Base-by-base conservation (phyloP, 1,140 invertebrate species). In the Brachionus rubens region DNA sequence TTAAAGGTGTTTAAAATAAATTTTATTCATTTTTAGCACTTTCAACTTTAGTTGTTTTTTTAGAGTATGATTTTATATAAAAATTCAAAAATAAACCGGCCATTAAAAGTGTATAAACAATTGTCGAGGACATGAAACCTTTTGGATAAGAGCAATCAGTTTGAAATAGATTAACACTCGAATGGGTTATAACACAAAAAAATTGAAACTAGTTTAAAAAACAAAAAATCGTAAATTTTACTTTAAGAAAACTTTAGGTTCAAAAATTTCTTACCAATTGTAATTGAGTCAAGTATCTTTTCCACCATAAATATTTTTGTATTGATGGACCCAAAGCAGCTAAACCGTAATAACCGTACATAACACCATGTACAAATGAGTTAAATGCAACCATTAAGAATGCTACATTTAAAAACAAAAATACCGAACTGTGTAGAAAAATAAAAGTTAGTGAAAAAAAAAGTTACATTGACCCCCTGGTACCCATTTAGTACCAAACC, bases 341-440 rank as follows among this genome's bases (percentile, higher is more conserved):
- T 87, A 85, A 76, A 89, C 84, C 81, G 80, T 93, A 93, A 81
- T 92, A 91, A 21, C 86, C 82, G 81, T 93, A 93, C 91, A 93
- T 92, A 2, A 91, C 83, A 12, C 89, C 85, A 80, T 92, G 91
- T 0, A 92, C 89, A 72, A 90, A 87, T 0, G 87, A 88, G 82
- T 92, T 92, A 43, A 79, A 76, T 77, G 80, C 78, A 77, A 79
- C 77, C 77, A 81, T 78, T 75, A 80, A 80, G 40, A 81, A 78
- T 81, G 65, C 47, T 70, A n/a, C 10, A 30, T 12, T 12, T 46
- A 48, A 47, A 6, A 5, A 5, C 9, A 67, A 14, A 43, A 19
- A 19, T 59, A 21, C 1, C 1, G 1, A n/a, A 14, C 1, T 26
- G 1, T 33, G 10, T 33, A 24, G 12, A 12, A 6, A 5, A 40